Evolutionary conservation across 23 tunicate genomes (phyloP), one percentile per base, ranked within the genome.

Genomic region (Halocynthia aurantium): DNA sequence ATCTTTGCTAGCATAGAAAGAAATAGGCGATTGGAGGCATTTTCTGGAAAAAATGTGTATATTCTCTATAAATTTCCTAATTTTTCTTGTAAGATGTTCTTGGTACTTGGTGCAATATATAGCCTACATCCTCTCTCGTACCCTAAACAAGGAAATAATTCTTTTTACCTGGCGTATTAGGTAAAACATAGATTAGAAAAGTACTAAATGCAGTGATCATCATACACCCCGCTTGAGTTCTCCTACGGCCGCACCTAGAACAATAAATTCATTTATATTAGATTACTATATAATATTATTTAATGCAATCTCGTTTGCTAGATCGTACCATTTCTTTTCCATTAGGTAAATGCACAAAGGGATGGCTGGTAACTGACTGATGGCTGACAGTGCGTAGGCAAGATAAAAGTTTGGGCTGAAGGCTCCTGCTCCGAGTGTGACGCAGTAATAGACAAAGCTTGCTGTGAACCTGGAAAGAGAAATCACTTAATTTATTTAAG

Each of bases 341-440:
- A 74, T 74, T 7, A 74, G 62, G 55, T 51, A 74, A 52, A 53
- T 18, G 15, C 7, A 74, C 21, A 74, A 44, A 8, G 78, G 78
- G 7, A 55, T 44, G 8, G 11, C 9, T 8, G 78, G 78, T 7
- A 74, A 7, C 62, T 52, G 78, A 74, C 78, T 74, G 17, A 74
- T 51, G 12, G 57, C 61, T 19, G 78, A 74, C 10, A 53, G 19
- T 13, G 55, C n/a, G 78, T 15, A 52, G 7, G 78, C 78, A 52
- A 74, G 44, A 55, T 74, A 74, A 74, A 74, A 74, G 55, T 74
- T 74, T 55, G 61, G 22, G 55, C 78, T 74, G 55, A 74, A 74
- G n/a, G 78, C 19, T 8, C 78, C 78, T 7, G 78, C 54, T 7
- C 78, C 78, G 20, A 74, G 61, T 8, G 78, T 74, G 8, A 74